A percentile compares a stretch with the other conserved stretches of the same genome.
phyloP scores from a whole-genome alignment of 1,140 invertebrate genomes.

The Anthonomus grandis region DNA sequence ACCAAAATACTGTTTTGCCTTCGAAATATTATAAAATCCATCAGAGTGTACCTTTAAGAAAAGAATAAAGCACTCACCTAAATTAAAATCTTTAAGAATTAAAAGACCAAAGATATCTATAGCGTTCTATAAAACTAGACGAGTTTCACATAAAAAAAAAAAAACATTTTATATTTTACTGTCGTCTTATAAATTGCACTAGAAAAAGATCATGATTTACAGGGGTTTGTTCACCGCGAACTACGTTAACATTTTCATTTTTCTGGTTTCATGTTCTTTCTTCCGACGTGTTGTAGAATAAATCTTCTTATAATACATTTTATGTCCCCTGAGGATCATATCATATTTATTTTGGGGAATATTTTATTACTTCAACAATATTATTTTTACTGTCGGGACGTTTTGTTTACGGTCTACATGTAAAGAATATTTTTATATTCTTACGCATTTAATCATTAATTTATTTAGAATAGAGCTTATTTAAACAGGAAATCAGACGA shows the following conservation, averaged over 20 bases:
- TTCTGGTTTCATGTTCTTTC: conserved; percentile 20
- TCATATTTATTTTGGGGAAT: conserved; percentile 10
- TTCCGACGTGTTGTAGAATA: conserved; percentile 17
- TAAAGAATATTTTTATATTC: too few species aligned
- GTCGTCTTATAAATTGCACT: conserved; percentile 20
- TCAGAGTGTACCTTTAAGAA: conserved; percentile 9
- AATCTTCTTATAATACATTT: conserved; percentile 21
- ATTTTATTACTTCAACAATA: conserved; percentile 12
- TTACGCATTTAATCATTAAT: too few species aligned
- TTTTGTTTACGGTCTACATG: too few species aligned
- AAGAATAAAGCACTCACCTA: conserved; percentile 22
- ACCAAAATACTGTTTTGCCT: conserved; percentile 2
- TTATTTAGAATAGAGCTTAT: too few species aligned
- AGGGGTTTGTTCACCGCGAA: conserved; percentile 7
- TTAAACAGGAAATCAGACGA: too few species aligned
- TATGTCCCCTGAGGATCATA: conserved; percentile 5
- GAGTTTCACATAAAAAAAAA: neutral
- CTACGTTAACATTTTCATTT: conserved; percentile 21
- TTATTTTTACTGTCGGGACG: too few species aligned
- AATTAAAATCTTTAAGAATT: conserved; percentile 23
- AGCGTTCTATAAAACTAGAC: conserved; percentile 18
- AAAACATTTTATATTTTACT: conserved; percentile 8
- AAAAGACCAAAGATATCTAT: conserved; percentile 24
- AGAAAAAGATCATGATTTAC: conserved; percentile 18
- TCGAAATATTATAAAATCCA: conserved; percentile 20